phyloP scores from a whole-genome alignment of 1,140 invertebrate genomes.

The Brachionus calyciflorus region DNA sequence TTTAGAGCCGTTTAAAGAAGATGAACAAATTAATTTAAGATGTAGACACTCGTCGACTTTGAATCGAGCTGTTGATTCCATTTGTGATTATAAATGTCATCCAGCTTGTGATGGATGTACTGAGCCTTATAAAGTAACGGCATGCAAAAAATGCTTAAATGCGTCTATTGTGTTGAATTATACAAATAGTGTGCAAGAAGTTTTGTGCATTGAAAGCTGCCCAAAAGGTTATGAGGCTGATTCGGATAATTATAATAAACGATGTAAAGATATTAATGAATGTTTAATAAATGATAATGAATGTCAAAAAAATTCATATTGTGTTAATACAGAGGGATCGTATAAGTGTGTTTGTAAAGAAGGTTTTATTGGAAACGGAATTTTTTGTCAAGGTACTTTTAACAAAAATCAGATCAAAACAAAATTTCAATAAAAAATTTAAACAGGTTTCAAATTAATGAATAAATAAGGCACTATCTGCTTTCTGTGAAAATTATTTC shows the following conservation, averaged over 20 bases:
- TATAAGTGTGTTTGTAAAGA: conserved; percentile 40
- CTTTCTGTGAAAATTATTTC: too few species aligned
- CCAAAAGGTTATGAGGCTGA: conserved; percentile 13
- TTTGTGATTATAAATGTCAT: conserved; percentile 40
- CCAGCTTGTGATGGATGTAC: conserved; percentile 29
- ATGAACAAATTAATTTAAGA: not conserved
- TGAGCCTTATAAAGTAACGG: not conserved
- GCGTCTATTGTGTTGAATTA: not conserved
- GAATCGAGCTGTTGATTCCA: not conserved
- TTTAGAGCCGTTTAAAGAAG: not conserved
- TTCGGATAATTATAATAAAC: not conserved
- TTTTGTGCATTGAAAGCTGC: conserved; percentile 29
- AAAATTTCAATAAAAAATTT: not conserved
- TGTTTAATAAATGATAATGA: not conserved
- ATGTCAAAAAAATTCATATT: conserved; percentile 11
- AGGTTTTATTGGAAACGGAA: conserved; percentile 36
- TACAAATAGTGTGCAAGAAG: too few species aligned
- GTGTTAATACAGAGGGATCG: conserved; percentile 32
- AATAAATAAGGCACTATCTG: too few species aligned
- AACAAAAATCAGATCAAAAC: not conserved
- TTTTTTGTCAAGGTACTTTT: conserved; percentile 16
- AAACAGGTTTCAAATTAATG: too few species aligned
- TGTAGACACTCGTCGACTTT: conserved; percentile 1
- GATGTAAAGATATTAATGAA: conserved; percentile 45
- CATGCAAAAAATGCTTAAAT: conserved; percentile 21